phyloP scores from a whole-genome alignment of 1,140 invertebrate genomes.

The Zaprionus gabonicus region DNA sequence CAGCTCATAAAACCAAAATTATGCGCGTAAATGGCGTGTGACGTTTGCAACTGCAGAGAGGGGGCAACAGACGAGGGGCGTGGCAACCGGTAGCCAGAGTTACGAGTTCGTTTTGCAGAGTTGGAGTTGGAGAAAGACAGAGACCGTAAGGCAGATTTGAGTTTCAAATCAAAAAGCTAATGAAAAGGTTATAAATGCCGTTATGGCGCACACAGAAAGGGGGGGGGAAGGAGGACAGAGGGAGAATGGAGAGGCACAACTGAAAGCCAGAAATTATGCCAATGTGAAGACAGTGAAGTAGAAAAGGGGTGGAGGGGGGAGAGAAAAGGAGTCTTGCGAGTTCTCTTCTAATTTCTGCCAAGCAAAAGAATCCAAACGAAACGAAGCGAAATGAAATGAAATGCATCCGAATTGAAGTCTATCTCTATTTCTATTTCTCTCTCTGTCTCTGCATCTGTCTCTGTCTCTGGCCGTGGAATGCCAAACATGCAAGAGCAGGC shows the following conservation, averaged over 20 bases:
- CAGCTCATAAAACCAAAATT: conserved; percentile 48
- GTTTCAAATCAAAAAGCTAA: conserved; percentile 77
- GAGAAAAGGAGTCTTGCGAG: neutral
- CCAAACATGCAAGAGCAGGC: conserved; percentile 54
- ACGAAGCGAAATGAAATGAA: conserved; percentile 33
- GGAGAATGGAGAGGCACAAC: neutral
- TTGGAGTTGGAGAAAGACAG: neutral
- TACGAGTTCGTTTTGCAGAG: neutral
- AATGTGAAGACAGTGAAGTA: conserved; percentile 39
- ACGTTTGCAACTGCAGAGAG: neutral
- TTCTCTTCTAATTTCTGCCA: conserved; percentile 57
- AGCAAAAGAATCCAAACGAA: conserved; percentile 15
- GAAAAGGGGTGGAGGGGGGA: neutral
- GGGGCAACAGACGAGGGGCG: neutral
- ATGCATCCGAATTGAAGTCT: conserved; percentile 37
- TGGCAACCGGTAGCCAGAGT: conserved; percentile 23
- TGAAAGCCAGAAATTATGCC: conserved; percentile 68
- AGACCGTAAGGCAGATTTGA: conserved; percentile 57
- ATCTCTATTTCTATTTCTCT: neutral
- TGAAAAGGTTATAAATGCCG: conserved; percentile 79
- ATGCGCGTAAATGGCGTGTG: conserved; percentile 57
- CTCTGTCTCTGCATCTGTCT: conserved; percentile 2
- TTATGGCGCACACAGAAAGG: conserved; percentile 46
- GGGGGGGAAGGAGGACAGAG: neutral
- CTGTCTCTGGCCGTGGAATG: conserved; percentile 46